Base-by-base conservation (phyloP, 23 tunicate species). In the Ciona savignyi region DNA sequence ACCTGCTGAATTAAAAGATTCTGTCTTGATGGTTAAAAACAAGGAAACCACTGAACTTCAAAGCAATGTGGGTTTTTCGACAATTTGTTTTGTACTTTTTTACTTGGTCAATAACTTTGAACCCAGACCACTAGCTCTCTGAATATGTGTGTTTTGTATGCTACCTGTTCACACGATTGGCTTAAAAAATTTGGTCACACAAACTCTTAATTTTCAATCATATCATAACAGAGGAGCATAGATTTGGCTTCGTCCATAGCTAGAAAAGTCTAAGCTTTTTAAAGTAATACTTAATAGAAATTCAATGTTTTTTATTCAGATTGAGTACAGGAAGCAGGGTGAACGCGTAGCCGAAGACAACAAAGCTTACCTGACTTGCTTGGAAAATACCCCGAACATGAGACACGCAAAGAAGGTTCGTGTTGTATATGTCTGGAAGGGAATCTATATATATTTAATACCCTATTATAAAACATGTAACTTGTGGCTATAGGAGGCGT, bases 1-100 rank as follows among this genome's bases (percentile, higher is more conserved):
- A 9, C 73, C 93, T 0, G 33, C 94, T 42, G 93, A 93, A 74
- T 61, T 93, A 28, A 87, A 87, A 34, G 83, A 81, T 74, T 78
- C 98, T 20, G 78, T 93, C 23, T 71, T 81, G 51, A 71, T 93
- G 1, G 23, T 71, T n/a, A 73, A 84, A 22, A 79, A 93, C 72
- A 56, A 33, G 27, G 31, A 81, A 63, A 81, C 96, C 1, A 88
- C 87, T 27, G 87, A 77, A 29, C 69, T 88, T 28, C 96, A 88
- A 73, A 88, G 96, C 84, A 77, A 88, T 60, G 96, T 88, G 82
- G 56, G 80, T 74, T 6, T n/a, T n/a, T n/a, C n/a, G n/a, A n/a
- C n/a, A n/a, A n/a, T n/a, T n/a, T n/a, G n/a, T n/a, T 22, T 22
- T 22, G n/a, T 22, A 11, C 70, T 65, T 19, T 65, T 23, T 24